Evolutionary conservation across 2,113 vertebrate genomes (phyloP).

Genomic region (Budorcas taxicolor): DNA sequence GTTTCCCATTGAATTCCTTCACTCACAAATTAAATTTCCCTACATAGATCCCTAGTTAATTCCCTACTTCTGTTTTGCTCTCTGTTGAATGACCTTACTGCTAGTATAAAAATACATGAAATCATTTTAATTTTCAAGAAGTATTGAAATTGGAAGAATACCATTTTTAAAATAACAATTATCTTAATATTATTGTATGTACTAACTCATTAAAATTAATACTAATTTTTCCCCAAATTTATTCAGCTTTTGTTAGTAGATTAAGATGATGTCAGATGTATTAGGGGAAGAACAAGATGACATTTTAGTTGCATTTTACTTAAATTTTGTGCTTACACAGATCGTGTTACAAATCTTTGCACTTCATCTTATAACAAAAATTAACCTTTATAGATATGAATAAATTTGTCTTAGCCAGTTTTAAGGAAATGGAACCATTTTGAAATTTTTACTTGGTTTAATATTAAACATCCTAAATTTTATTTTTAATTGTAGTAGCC

Average conservation of each 20-base stretch:
- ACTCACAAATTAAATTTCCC: neutral
- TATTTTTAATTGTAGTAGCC: neutral
- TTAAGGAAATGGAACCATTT: conserved; percentile 5
- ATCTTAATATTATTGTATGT: neutral
- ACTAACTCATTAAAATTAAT: neutral
- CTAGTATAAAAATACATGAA: neutral
- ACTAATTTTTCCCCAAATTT: neutral
- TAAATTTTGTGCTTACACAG: neutral
- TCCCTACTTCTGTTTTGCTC: neutral
- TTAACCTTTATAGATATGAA: neutral
- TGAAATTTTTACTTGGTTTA: neutral
- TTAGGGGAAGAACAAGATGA: neutral
- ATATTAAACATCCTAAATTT: conserved; percentile 18
- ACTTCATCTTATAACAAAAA: conserved; percentile 3
- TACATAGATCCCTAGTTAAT: neutral
- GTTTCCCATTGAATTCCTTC: neutral
- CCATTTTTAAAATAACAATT: neutral
- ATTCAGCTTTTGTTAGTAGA: neutral
- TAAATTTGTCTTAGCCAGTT: conserved; percentile 9
- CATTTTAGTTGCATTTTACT: neutral
- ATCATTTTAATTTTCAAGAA: neutral
- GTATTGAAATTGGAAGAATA: neutral
- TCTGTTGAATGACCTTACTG: neutral
- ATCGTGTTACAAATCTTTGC: neutral
- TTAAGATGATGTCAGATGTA: neutral